Conservation (phyloP, 1,140 invertebrate genomes). For the Aplysia californica region DNA sequence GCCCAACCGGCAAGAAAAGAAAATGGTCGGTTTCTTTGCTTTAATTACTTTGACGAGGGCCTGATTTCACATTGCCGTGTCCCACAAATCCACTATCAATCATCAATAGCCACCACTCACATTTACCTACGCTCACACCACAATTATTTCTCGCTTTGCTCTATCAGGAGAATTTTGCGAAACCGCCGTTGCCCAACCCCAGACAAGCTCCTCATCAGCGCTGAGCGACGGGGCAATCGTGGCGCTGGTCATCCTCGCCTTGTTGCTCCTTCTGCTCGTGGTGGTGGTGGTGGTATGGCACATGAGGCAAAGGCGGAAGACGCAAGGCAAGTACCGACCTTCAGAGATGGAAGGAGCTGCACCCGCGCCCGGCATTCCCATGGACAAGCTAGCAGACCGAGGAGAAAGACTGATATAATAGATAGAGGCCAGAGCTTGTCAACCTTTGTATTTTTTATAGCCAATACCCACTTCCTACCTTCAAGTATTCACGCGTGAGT, state of each 20-base stretch:
- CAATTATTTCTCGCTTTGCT: not conserved
- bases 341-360: conserved; percentile 35
- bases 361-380: conserved; percentile 25
- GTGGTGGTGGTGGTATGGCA: conserved; percentile 30
- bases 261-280: conserved; percentile 25
- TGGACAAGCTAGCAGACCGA: conserved; percentile 40
- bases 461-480: too few species aligned
- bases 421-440: too few species aligned
- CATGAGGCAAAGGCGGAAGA: conserved; percentile 28
- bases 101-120: not conserved
- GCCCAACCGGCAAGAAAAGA: not conserved
- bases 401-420: conserved; percentile 39
- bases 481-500: too few species aligned
- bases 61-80: too few species aligned
- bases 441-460: too few species aligned
- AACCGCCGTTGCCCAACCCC: not conserved
- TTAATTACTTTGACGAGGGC: too few species aligned
- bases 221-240: conserved; percentile 19
- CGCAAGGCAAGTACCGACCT: conserved; percentile 41
- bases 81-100: not conserved
- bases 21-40: not conserved
- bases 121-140: not conserved
- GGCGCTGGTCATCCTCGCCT: conserved; percentile 32
- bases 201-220: not conserved
- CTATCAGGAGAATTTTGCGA: conserved; percentile 26